phyloP scores from a whole-genome alignment of 2,797 vertebrate species.

The Pygocentrus nattereri region DNA sequence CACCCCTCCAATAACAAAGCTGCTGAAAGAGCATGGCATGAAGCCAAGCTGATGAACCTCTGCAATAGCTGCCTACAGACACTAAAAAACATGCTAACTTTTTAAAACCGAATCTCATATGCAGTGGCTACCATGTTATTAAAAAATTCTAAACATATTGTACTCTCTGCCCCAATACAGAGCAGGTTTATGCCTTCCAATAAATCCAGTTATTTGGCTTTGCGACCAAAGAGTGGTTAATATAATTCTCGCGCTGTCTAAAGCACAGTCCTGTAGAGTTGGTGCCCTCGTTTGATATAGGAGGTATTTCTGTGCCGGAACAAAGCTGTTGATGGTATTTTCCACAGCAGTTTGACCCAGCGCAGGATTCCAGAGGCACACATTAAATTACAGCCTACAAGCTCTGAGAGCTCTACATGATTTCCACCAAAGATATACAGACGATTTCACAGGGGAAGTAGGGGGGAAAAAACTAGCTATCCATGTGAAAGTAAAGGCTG shows the following conservation, averaged over 20 bases:
- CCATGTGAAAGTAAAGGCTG: conserved; percentile 54
- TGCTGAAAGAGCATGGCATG: conserved; percentile 71
- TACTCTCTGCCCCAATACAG: conserved; percentile 39
- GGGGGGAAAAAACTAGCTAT: conserved; percentile 52
- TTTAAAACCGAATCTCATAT: conserved; percentile 61
- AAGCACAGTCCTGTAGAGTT: conserved; percentile 58
- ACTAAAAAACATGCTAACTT: conserved; percentile 44
- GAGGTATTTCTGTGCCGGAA: conserved; percentile 72
- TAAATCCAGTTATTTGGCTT: conserved; percentile 68
- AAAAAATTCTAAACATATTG: conserved; percentile 55
- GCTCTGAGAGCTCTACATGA: conserved; percentile 66
- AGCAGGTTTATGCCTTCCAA: conserved; percentile 17
- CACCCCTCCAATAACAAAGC: conserved; percentile 53
- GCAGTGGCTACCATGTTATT: conserved; percentile 45
- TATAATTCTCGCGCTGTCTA: conserved; percentile 48
- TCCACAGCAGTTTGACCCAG: conserved; percentile 68
- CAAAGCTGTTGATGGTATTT: conserved; percentile 79
- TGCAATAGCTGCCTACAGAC: conserved; percentile 60
- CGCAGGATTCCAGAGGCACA: conserved; percentile 70
- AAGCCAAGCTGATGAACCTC: conserved; percentile 64
- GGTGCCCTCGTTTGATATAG: conserved; percentile 69
- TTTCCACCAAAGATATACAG: conserved; percentile 69
- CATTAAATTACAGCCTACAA: conserved; percentile 72
- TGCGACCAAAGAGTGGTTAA: conserved; percentile 59
- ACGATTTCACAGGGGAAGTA: conserved; percentile 67